Conservation (phyloP, 2,888 invertebrate species). For the Synergus laeviventris region DNA sequence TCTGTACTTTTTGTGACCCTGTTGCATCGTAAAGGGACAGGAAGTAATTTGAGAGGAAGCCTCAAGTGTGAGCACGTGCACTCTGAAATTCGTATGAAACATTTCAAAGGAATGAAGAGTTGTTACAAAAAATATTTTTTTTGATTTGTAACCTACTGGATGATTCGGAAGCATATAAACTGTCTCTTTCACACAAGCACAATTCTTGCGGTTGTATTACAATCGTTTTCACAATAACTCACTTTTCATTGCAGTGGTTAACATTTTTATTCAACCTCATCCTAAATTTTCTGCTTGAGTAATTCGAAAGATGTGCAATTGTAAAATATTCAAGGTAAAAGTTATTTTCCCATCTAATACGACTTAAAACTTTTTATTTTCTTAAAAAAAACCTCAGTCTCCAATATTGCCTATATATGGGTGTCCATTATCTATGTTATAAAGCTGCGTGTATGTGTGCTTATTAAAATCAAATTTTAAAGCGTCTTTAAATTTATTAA, state of each 20-base stretch:
- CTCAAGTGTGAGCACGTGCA: not conserved
- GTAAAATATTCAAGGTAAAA: not conserved
- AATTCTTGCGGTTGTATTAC: not conserved
- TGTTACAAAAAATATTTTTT: not conserved
- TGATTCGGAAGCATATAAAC: not conserved
- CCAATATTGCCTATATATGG: too few relatives aligned
- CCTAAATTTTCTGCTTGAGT: constrained; percentile 3
- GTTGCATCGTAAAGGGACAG: not conserved
- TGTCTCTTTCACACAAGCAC: not conserved
- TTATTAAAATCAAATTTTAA: too few relatives aligned
- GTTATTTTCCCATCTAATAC: not conserved
- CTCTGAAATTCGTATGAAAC: not conserved
- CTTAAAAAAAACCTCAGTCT: not conserved
- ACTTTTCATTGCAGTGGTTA: not conserved
- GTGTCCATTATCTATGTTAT: too few relatives aligned
- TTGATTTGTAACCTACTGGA: not conserved
- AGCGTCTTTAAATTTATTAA: too few relatives aligned
- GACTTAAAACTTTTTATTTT: not conserved
- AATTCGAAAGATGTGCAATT: not conserved
- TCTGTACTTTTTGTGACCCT: not conserved
- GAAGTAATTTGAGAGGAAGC: not conserved
- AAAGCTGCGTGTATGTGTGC: too few relatives aligned
- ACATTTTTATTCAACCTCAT: not conserved
- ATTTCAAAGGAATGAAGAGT: not conserved
- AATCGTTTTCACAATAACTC: not conserved